Percentiles rank a stretch among this genome's conserved stretches.
These are phyloP conservation scores for Neomorphus geoffroyi DNA, from an alignment of 2,797 vertebrate genomes.

Conservation along the genomic window DNA sequence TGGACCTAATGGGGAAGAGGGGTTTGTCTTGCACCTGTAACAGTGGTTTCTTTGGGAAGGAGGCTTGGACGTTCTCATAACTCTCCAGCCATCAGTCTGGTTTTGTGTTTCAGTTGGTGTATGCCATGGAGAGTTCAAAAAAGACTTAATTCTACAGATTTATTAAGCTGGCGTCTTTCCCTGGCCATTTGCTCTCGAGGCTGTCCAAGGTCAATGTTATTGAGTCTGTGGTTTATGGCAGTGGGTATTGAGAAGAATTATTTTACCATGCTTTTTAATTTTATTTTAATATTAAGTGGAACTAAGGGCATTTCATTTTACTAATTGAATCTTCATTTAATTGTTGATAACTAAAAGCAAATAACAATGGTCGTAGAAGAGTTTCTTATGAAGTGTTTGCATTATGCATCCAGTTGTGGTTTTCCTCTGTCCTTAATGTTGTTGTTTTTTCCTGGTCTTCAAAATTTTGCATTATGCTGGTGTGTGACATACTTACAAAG, in stretches of 20 bases:
- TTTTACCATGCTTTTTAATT: neutral
- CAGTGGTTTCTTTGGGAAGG: neutral
- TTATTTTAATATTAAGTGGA: conserved; percentile 3
- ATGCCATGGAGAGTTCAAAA: neutral
- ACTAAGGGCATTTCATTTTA: neutral
- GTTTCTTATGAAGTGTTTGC: neutral
- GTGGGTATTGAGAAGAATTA: neutral
- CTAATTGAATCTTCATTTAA: neutral
- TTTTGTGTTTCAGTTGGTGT: neutral
- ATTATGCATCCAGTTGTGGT: neutral
- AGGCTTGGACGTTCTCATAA: neutral
- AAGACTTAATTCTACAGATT: neutral
- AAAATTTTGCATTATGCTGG: neutral
- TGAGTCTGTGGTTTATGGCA: neutral
- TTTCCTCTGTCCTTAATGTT: neutral
- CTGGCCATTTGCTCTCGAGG: neutral
- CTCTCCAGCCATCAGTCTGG: neutral
- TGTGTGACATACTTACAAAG: neutral
- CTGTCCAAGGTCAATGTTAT: neutral
- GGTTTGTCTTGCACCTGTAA: neutral
- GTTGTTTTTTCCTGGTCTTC: neutral
- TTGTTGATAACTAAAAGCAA: conserved; percentile 17
- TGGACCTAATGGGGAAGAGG: neutral
- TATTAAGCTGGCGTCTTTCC: neutral
- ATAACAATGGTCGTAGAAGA: neutral